These are phyloP conservation scores for Pampus argenteus DNA, from an alignment of 2,797 vertebrate species.

Conservation along the genomic window DNA sequence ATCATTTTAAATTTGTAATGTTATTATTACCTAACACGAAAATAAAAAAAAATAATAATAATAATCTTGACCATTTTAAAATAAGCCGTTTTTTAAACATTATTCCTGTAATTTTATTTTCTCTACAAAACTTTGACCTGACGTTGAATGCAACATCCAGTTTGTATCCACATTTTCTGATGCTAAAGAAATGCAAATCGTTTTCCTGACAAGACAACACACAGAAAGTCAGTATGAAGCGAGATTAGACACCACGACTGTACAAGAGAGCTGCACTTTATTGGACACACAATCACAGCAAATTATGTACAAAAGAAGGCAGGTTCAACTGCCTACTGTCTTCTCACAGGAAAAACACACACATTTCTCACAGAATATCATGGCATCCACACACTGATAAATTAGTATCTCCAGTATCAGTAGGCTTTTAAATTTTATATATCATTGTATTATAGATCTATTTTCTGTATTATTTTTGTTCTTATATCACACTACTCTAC, in stretches of 20 bases:
- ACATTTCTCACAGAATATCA: slow-evolving; percentile 93
- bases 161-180: not conserved
- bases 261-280: slow-evolving; percentile 91
- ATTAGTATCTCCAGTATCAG: slow-evolving; percentile 83
- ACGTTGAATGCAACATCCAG: no score
- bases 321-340: slow-evolving; percentile 86
- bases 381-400: slow-evolving; percentile 91
- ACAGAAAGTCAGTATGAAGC: slow-evolving; percentile 26
- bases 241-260: slow-evolving; percentile 46
- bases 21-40: slow-evolving; percentile 3
- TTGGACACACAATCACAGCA: slow-evolving; percentile 89
- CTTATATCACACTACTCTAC: slow-evolving; percentile 91
- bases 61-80: slow-evolving; percentile 30
- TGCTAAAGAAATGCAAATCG: not conserved
- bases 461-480: slow-evolving; percentile 81
- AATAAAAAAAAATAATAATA: slow-evolving; percentile 10
- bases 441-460: slow-evolving; percentile 84
- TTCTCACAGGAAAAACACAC: slow-evolving; percentile 88
- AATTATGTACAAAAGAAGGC: slow-evolving; percentile 90
- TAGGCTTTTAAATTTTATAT: slow-evolving; percentile 83
- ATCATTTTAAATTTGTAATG: slow-evolving; percentile 1
- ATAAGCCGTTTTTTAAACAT: slow-evolving; percentile 24
- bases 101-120: slow-evolving; percentile 4
- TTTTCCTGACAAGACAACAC: not conserved
- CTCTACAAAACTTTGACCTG: not conserved